These are phyloP conservation scores for Lagorchestes hirsutus DNA, from an alignment of 2,797 vertebrate genomes.

Conservation along the genomic window DNA sequence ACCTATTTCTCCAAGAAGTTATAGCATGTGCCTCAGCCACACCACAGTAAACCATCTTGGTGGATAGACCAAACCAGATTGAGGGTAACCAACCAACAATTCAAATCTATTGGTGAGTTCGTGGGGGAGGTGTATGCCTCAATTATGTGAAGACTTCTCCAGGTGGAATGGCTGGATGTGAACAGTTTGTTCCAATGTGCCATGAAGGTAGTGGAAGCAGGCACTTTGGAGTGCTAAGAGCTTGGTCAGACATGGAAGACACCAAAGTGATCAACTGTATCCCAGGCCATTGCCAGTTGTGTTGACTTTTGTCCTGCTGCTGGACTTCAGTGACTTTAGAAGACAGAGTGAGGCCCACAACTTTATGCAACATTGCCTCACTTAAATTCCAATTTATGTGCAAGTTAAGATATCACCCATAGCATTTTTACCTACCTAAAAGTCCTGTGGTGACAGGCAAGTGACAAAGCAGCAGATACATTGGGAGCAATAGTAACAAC, in stretches of 20 bases:
- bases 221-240: neutral
- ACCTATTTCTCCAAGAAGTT: neutral
- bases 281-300: no score
- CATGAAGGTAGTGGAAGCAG: neutral
- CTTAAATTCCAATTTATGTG: no score
- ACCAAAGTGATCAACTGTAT: no score
- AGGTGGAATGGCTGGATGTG: neutral
- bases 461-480: no score
- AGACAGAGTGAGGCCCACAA: neutral
- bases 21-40: neutral
- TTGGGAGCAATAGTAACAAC: no score
- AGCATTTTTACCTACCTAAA: no score
- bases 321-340: neutral
- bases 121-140: neutral
- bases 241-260: neutral
- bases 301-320: neutral
- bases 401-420: no score
- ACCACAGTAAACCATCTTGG: neutral
- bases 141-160: neutral
- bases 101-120: no score
- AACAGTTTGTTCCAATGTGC: neutral
- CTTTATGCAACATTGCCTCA: no score
- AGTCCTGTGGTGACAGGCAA: no score
- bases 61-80: neutral
- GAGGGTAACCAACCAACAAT: no score